Percentiles rank a stretch among this genome's conserved stretches.
Evolutionary conservation across 2,888 invertebrate genomes (phyloP).

Genomic region (Leptinotarsa peninsularis): DNA sequence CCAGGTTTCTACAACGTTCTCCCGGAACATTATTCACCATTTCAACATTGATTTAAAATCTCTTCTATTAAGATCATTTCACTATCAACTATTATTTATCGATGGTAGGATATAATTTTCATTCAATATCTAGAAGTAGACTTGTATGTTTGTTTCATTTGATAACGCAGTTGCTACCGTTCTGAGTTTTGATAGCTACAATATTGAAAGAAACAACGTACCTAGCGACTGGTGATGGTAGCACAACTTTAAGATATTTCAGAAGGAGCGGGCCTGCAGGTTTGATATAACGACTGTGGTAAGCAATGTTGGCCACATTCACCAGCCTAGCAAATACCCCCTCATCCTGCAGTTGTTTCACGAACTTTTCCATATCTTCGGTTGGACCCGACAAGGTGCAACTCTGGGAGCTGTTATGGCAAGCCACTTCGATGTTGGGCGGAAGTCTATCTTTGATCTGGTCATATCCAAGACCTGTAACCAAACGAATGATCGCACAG

Average conservation of each 20-base stretch:
- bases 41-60: no score
- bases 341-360: constrained; percentile 72
- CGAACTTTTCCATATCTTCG: constrained; percentile 72
- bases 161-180: no score
- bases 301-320: constrained; percentile 88
- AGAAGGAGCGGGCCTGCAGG: constrained; percentile 66
- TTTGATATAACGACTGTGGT: constrained; percentile 86
- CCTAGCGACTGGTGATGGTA: constrained; percentile 67
- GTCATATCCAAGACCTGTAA: constrained; percentile 64
- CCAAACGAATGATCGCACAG: not conserved
- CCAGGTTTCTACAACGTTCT: no score
- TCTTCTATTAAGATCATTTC: no score
- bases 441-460: constrained; percentile 76
- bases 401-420: constrained; percentile 83
- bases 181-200: no score
- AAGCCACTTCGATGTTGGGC: constrained; percentile 78
- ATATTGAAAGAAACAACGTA: not conserved
- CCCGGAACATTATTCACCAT: no score
- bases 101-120: no score
- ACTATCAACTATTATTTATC: no score
- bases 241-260: constrained; percentile 65
- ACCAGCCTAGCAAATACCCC: constrained; percentile 87
- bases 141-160: no score
- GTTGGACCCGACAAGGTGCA: constrained; percentile 84
- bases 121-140: no score